A percentile compares a stretch with the other conserved stretches of the same genome.
phyloP scores from a whole-genome alignment of 2,113 vertebrate genomes.

The Hydropotes inermis region DNA sequence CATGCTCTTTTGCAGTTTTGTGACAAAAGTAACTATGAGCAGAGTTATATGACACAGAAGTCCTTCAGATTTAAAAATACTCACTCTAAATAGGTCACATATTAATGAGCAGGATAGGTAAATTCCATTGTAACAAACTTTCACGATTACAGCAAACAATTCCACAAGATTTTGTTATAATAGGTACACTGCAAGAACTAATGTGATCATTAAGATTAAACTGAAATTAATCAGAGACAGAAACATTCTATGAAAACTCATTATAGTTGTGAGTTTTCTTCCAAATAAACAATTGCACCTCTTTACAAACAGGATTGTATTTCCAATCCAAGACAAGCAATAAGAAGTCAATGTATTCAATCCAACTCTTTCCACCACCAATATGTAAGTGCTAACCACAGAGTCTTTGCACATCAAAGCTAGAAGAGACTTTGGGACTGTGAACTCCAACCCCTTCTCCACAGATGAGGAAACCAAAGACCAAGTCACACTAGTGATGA shows the following conservation, averaged over 20 bases:
- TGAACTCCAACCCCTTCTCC: not conserved
- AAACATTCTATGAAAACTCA: constrained; percentile 25
- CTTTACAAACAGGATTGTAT: not conserved
- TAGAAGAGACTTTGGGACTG: not conserved
- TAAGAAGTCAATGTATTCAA: not conserved
- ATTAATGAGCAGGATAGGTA: constrained; percentile 32
- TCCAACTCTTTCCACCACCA: not conserved
- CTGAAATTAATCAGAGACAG: constrained; percentile 23
- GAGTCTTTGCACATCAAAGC: not conserved
- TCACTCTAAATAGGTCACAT: not conserved
- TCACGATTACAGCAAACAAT: constrained; percentile 7
- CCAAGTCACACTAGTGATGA: not conserved
- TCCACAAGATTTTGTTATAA: constrained; percentile 7
- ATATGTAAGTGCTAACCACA: not conserved
- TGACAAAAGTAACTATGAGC: constrained; percentile 8
- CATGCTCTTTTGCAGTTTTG: constrained; percentile 9
- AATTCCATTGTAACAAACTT: constrained; percentile 40
- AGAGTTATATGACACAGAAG: not conserved
- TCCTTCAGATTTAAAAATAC: constrained; percentile 37
- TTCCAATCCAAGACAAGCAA: not conserved
- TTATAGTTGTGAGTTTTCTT: not conserved
- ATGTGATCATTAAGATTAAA: constrained; percentile 14
- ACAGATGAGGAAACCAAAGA: not conserved
- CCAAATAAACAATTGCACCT: not conserved
- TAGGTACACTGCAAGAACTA: not conserved